phyloP scores from a whole-genome alignment of 2,888 invertebrate species.

The Spisula solida region DNA sequence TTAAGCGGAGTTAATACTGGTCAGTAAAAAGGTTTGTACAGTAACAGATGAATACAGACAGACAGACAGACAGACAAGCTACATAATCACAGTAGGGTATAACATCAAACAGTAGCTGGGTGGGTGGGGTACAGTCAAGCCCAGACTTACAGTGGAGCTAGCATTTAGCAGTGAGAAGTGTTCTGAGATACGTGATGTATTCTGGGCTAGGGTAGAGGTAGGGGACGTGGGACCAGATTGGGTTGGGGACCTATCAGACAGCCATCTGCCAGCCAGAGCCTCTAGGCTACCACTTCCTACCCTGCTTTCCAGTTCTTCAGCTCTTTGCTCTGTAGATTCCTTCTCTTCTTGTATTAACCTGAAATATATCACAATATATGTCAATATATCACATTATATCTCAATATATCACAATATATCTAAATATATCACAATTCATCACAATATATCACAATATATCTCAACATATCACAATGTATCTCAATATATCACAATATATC shows the following conservation, averaged over 20 bases:
- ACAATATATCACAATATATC: slow-evolving; percentile 13
- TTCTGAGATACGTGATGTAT: slow-evolving; percentile 98
- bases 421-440: too few species aligned
- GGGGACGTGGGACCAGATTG: slow-evolving; percentile 96
- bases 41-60: neutral
- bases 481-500: slow-evolving; percentile 13
- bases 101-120: slow-evolving; percentile 19
- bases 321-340: slow-evolving; percentile 94
- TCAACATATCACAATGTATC: too few species aligned
- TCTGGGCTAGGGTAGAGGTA: slow-evolving; percentile 80
- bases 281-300: slow-evolving; percentile 94
- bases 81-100: neutral
- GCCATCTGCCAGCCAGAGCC: slow-evolving; percentile 91
- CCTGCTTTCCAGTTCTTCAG: slow-evolving; percentile 98
- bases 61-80: neutral
- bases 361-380: slow-evolving; percentile 50
- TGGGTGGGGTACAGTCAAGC: slow-evolving; percentile 25
- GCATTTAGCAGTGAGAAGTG: slow-evolving; percentile 89
- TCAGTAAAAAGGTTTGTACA: neutral
- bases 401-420: slow-evolving; percentile 13
- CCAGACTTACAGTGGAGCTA: slow-evolving; percentile 48
- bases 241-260: slow-evolving; percentile 91
- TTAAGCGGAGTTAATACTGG: neutral
- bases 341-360: slow-evolving; percentile 96
- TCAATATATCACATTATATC: neutral